Evolutionary conservation across 2,113 vertebrate genomes (phyloP), one percentile per base, ranked within the genome.

Genomic region (Myrmophylax atrothorax): DNA sequence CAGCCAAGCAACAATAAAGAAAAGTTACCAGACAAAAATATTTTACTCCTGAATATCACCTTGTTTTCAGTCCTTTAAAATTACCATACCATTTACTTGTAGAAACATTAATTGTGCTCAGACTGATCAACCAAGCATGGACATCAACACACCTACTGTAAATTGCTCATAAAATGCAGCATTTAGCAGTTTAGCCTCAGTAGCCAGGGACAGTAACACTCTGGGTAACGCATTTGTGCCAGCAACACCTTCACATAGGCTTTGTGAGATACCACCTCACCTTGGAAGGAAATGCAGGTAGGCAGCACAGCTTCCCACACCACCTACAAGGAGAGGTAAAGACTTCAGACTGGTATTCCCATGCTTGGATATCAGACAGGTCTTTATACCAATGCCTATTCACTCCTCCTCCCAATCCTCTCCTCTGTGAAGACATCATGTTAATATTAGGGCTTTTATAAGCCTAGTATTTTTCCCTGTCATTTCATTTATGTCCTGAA

Each of bases 381-480:
- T 37, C 66, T 89, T 79, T 18, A 38, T 19, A 68, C 7, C 44
- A 59, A 40, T 29, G 14, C 31, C 40, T 78, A 18, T 29, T 68
- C 33, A 26, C 18, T 37, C 25, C 29, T 86, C 52, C 19, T 55
- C 46, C 40, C 58, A 66, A 14, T 9, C 12, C 33, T 56, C 26
- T 60, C 68, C 60, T 50, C 76, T 49, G 7, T 56, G 66, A 73
- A 68, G n/a, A 8, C 50, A 90, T 4, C 18, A 28, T 14, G 17
- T 40, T 55, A 58, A 68, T 17, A 6, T 29, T 29, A 66, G 3
- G 6, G 35, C 12, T 75, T 83, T 82, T n/a, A 37, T 20, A 59
- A 64, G 23, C 35, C 19, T n/a, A n/a, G n/a, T n/a, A n/a, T 14
- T n/a, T 18, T 28, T 4, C 2, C 1, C 8, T 4, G 3, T 52